Base-by-base conservation (phyloP, 1,140 invertebrate species). In the Drosophila pseudoobscura region DNA sequence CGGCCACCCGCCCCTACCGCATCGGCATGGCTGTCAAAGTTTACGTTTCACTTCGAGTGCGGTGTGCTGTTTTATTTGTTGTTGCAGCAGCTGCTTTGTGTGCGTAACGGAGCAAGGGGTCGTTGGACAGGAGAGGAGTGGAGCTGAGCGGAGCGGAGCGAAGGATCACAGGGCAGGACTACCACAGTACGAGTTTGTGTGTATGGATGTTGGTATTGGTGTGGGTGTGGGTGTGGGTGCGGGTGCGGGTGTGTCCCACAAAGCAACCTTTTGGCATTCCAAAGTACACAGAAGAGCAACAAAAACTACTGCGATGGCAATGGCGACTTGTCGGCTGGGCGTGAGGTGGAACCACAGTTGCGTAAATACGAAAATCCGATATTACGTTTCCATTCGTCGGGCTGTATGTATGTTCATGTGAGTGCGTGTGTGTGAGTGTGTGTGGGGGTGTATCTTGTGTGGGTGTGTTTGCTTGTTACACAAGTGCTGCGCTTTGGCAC, bases 291-390 rank as follows among this genome's bases (percentile, higher is more conserved):
- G 50, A 62, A 59, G 49, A 63, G 57, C 73, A 72, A 87, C 78
- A 78, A 77, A 75, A 87, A 75, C 74, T 82, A 78, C 66, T 72
- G 57, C 76, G 63, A 57, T 50, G 55, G 68, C 68, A 60, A 58
- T 61, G 74, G 62, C 79, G 74, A 50, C 78, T 58, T 50, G 56
- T 59, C 66, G 52, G 35, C 39, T 55, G 29, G 22, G 53, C 63
- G 39, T 68, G 60, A 43, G 43, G 45, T 59, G 44, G 64, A 88
- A 78, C 75, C 83, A 64, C 75, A 82, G 83, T 82, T 82, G 82
- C 75, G 78, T 82, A 88, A 87, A 87, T 87, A 88, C 59, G 78
- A 87, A 87, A 87, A 87, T 88, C 82, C 70, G 82, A 87, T 82
- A 88, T 87, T 78, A 88, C 78, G 75, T 82, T 87, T 88, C 82